Evolutionary conservation across 2,797 vertebrate genomes (phyloP), one percentile per base, ranked within the genome.

Genomic region (Sphenodon punctatus): DNA sequence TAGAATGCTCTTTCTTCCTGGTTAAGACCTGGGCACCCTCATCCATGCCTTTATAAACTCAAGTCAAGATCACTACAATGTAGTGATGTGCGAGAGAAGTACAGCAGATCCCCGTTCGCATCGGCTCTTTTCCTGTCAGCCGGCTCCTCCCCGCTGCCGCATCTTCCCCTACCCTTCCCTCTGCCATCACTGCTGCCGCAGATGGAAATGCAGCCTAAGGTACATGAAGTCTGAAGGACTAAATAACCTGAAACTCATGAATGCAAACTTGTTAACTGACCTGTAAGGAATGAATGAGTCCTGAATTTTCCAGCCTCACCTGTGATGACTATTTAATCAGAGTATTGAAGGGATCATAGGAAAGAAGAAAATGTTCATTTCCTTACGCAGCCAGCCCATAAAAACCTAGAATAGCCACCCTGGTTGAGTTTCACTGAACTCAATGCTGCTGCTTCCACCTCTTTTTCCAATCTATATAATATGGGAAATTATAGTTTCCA

Each of bases 401-500:
- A 64, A 3, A 0, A 22, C 51, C 41, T 72, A 7, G 27, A 23
- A 45, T 51, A 75, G n/a, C 7, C 3, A 68, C 63, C 78, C 45
- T 78, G n/a, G 78, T 68, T 34, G 6, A 13, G 6, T 5, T 17
- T 83, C 69, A 42, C 34, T 0, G 42, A 14, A 15, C 42, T 19
- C 43, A n/a, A n/a, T n/a, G n/a, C n/a, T 43, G 42, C 42, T 43
- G 43, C 42, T 43, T 42, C 16, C 42, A 43, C 42, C 15, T 43
- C 19, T 19, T 0, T 17, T 7, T 0, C n/a, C n/a, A n/a, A n/a
- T n/a, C n/a, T n/a, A n/a, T 61, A 23, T 20, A 77, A 36, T 56
- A 60, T 16, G 5, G 82, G 13, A 84, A 85, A 82, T 78, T 11
- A 38, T 65, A 70, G 9, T 7, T 55, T 75, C 8, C 1, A 4